phyloP scores from a whole-genome alignment of 1,140 invertebrate species.

The Magallana angulata region DNA sequence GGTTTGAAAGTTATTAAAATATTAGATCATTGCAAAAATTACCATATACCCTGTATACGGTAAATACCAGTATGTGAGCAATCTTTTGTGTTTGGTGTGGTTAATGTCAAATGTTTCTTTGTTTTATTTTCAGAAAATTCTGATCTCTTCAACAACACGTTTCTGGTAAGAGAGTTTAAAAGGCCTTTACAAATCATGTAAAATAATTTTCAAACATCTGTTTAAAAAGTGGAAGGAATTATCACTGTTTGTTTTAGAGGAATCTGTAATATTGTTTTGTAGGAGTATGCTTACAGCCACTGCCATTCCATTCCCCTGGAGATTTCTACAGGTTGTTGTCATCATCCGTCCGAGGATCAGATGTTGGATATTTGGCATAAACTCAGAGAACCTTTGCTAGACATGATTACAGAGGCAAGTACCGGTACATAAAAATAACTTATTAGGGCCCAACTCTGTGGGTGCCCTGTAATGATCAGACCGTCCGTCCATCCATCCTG shows the following conservation, averaged over 20 bases:
- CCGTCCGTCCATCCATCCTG: too few relatives aligned
- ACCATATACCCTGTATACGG: too few relatives aligned
- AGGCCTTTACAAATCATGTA: background rate
- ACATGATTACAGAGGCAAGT: conserved; percentile 89
- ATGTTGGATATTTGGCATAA: conserved; percentile 95
- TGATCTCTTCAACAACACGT: background rate
- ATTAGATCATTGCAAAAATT: too few relatives aligned
- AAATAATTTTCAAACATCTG: too few relatives aligned
- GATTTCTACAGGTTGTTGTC: conserved; percentile 97
- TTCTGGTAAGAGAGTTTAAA: background rate
- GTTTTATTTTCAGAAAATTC: background rate
- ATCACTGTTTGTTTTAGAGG: too few relatives aligned
- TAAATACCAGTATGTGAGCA: too few relatives aligned
- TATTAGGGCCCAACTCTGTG: too few relatives aligned
- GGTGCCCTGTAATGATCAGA: too few relatives aligned
- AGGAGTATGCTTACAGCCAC: conserved; percentile 94
- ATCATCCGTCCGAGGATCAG: conserved; percentile 91
- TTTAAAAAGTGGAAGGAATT: too few relatives aligned
- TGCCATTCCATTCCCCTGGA: conserved; percentile 85
- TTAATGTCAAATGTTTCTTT: background rate
- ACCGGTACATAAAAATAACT: background rate
- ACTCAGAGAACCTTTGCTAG: conserved; percentile 90
- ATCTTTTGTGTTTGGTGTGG: too few relatives aligned
- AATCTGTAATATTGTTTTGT: conserved; percentile 71
- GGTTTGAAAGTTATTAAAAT: too few relatives aligned